Conservation (phyloP, 2,113 vertebrate genomes). For the Motacilla tschutschensis region DNA sequence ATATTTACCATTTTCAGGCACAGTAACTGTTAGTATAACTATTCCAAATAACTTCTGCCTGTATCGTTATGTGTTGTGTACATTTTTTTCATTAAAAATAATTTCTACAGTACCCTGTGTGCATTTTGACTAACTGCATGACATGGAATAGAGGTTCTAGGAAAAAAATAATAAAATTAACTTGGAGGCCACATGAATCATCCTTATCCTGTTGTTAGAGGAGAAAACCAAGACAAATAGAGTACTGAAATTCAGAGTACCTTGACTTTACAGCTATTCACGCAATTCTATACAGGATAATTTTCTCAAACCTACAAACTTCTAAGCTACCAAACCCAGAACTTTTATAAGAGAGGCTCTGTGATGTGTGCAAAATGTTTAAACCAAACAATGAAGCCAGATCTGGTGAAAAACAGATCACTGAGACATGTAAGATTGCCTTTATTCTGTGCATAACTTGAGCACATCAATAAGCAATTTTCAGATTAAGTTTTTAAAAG, state of each 20-base stretch:
- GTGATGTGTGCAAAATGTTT: neutral
- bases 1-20: neutral
- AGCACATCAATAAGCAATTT: neutral
- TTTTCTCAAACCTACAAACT: neutral
- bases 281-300: neutral
- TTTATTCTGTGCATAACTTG: neutral
- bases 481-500: neutral
- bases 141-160: neutral
- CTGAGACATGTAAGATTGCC: neutral
- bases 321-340: neutral
- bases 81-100: neutral
- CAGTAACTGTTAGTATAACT: neutral
- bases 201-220: neutral
- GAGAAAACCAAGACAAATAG: neutral
- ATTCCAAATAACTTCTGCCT: neutral
- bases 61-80: neutral
- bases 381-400: neutral
- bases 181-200: neutral
- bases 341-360: neutral
- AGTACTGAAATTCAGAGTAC: neutral
- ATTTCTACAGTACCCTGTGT: neutral
- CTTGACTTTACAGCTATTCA: neutral
- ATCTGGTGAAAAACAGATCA: neutral
- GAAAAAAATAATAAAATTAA: neutral
- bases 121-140: neutral